Conservation (phyloP, 2,113 vertebrate species). For the Pluvianellus socialis region DNA sequence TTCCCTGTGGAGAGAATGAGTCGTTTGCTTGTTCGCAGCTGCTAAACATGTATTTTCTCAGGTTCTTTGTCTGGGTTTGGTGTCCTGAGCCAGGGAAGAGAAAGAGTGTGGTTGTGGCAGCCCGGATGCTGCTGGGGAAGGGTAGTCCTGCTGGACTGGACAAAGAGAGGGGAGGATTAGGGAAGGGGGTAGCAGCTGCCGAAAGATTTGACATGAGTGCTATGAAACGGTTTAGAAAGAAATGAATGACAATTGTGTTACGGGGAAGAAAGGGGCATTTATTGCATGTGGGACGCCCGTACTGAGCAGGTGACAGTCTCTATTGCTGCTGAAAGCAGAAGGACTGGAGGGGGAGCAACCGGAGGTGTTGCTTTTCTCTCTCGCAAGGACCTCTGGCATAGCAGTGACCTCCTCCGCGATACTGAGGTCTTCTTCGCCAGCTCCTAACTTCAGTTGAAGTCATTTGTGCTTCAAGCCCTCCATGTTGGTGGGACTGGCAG, state of each 20-base stretch:
- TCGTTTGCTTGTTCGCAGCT: background rate
- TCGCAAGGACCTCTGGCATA: background rate
- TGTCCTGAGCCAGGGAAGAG: background rate
- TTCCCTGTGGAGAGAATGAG: background rate
- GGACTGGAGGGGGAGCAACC: background rate
- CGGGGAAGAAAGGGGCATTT: slow-evolving; percentile 16
- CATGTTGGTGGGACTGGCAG: background rate
- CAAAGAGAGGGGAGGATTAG: slow-evolving; percentile 30
- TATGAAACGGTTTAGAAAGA: slow-evolving; percentile 58
- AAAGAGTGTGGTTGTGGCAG: background rate
- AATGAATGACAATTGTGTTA: background rate
- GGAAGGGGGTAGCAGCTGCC: background rate
- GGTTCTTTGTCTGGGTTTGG: slow-evolving; percentile 1
- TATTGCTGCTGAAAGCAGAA: background rate
- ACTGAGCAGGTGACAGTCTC: slow-evolving; percentile 12
- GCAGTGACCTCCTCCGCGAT: background rate
- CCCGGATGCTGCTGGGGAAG: background rate
- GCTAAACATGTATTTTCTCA: background rate
- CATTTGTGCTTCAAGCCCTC: background rate
- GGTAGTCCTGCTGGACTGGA: background rate
- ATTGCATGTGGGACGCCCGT: background rate
- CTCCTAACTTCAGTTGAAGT: background rate
- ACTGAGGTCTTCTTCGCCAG: background rate
- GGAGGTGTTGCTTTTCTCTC: background rate
- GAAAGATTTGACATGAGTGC: slow-evolving; percentile 36